phyloP scores from a whole-genome alignment of 2,113 vertebrate species.

The Aix galericulata region DNA sequence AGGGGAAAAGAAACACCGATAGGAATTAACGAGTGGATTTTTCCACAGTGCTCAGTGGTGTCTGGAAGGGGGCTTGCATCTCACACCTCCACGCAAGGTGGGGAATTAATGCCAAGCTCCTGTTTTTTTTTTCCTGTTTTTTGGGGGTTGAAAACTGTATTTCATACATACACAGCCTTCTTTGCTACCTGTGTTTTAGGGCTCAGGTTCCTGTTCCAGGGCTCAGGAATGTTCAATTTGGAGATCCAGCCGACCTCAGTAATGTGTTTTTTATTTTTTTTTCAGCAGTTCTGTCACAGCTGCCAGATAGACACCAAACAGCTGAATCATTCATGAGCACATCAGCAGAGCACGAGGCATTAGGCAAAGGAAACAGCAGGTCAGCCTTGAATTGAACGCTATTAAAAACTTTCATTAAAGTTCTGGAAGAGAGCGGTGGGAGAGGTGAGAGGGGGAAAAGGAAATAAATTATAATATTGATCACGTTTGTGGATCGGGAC shows the following conservation, averaged over 20 bases:
- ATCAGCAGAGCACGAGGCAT: background rate
- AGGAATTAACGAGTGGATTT: background rate
- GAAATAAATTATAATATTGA: slow-evolving; percentile 29
- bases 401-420: slow-evolving; percentile 36
- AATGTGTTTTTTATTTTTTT: background rate
- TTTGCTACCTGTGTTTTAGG: background rate
- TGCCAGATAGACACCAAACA: slow-evolving; percentile 13
- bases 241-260: background rate
- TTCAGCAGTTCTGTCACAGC: background rate
- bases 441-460: background rate
- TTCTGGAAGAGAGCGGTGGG: background rate
- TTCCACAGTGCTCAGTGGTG: fast-evolving
- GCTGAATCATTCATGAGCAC: slow-evolving; percentile 37
- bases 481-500: background rate
- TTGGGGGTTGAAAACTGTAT: background rate
- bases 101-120: background rate
- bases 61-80: fast-evolving
- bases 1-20: background rate
- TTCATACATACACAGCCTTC: background rate
- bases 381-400: slow-evolving; percentile 23
- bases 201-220: background rate
- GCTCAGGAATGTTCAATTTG: background rate
- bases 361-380: background rate
- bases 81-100: background rate
- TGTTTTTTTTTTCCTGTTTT: no score